Evolutionary conservation across 2,797 vertebrate species (phyloP), one percentile per base, ranked within the genome.

Genomic region (Babyrousa celebensis): DNA sequence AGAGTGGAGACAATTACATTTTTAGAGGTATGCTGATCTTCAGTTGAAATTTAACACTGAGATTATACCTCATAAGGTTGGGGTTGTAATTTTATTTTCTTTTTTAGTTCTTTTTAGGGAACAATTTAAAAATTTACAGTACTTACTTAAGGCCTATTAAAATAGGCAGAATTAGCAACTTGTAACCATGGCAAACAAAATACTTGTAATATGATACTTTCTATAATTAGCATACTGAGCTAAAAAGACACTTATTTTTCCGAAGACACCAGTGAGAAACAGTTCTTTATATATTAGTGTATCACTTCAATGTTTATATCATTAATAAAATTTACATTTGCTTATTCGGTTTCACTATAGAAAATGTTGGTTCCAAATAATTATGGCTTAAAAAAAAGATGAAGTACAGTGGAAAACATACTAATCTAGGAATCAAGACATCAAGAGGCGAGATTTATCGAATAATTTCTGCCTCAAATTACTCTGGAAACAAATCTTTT

Each of bases 1-100:
- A 71, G 77, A 95, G 56, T 93, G 60, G 65, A 96, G 82, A 96
- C 93, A 90, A 96, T 92, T 60, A 94, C 5, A 68, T 77, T 91
- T 85, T 96, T 75, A 83, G 25, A 96, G 32, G 65, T 75, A 6
- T 67, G 21, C 36, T 88, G 63, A 85, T 85, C 68, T 85, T 90
- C 82, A 29, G 15, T 20, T 93, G 88, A 62, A 91, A 96, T 65
- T 65, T 85, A 95, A 90, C 29, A 56, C 0, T 27, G 6, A 92
- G 25, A 92, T 79, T 56, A 80, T 62, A 63, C 17, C 60, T 70
- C 25, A 7, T 40, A 65, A 74, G 32, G 2, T 48, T 67, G 36
- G 74, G 25, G 32, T 54, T 16, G 52, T 36, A 62, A 4, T 3
- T 23, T 7, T 85, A 54, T 56, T 54, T 56, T 48, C 25, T 11